phyloP scores from a whole-genome alignment of 1,140 invertebrate genomes.

The Eurosta solidaginis region DNA sequence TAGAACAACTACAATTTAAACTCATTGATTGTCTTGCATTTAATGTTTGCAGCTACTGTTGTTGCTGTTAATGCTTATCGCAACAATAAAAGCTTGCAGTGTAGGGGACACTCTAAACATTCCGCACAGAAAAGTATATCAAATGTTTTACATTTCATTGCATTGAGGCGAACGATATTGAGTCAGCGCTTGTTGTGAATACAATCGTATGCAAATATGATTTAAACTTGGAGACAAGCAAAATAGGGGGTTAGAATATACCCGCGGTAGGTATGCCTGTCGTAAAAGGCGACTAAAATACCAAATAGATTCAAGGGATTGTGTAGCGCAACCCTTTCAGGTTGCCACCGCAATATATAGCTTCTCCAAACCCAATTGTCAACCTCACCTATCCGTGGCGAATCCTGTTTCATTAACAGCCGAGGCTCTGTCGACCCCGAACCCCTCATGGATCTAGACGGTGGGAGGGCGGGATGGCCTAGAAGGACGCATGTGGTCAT shows the following conservation, averaged over 20 bases:
- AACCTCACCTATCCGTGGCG: too few species aligned
- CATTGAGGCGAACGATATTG: neutral
- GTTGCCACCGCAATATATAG: too few species aligned
- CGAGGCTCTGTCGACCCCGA: too few species aligned
- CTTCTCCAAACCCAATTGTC: too few species aligned
- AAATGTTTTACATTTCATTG: conserved; percentile 8
- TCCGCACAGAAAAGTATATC: neutral
- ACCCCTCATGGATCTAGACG: too few species aligned
- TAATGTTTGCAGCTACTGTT: conserved; percentile 8
- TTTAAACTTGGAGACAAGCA: neutral
- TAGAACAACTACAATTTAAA: neutral
- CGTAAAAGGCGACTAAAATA: too few species aligned
- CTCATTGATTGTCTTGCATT: neutral
- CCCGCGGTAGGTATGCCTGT: too few species aligned
- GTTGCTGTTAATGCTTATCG: neutral
- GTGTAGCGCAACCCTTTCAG: too few species aligned
- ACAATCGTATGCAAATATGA: neutral
- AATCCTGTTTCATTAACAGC: too few species aligned
- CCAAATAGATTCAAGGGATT: too few species aligned
- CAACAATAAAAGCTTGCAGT: neutral
- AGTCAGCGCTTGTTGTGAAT: neutral
- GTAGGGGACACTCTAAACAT: neutral
- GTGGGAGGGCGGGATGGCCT: too few species aligned
- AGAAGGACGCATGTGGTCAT: too few species aligned
- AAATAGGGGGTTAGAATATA: neutral